These are phyloP conservation scores for Pipra filicauda DNA, from an alignment of 2,113 vertebrate genomes.

Conservation along the genomic window DNA sequence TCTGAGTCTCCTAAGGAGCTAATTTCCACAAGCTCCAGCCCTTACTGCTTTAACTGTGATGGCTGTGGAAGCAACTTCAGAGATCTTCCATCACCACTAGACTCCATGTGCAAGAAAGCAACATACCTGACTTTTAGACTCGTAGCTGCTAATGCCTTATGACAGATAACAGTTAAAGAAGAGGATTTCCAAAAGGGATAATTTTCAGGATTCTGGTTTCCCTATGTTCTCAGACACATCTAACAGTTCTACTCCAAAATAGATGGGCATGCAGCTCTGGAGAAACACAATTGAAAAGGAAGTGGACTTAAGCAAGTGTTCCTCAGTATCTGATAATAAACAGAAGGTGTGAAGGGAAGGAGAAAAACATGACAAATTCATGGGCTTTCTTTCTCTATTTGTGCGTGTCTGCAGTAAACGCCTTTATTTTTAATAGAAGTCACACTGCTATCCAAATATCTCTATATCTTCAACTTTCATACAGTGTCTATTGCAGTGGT, in stretches of 20 bases:
- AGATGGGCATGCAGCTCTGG: not conserved
- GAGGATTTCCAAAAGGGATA: not conserved
- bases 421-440: not conserved
- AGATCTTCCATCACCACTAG: not conserved
- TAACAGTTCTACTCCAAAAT: not conserved
- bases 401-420: not conserved
- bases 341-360: not conserved
- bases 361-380: not conserved
- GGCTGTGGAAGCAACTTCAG: not conserved
- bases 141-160: not conserved
- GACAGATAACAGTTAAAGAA: not conserved
- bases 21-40: not conserved
- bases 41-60: not conserved
- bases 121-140: not conserved
- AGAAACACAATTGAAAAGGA: not conserved
- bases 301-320: not conserved
- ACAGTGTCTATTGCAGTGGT: not conserved
- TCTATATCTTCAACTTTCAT: not conserved
- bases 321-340: not conserved
- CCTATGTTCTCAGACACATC: not conserved
- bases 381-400: not conserved
- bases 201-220: not conserved
- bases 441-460: rapidly evolving
- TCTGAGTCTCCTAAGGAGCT: not conserved
- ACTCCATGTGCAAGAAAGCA: not conserved